phyloP scores from a whole-genome alignment of 2,888 invertebrate genomes.

The Mythimna albipuncta region DNA sequence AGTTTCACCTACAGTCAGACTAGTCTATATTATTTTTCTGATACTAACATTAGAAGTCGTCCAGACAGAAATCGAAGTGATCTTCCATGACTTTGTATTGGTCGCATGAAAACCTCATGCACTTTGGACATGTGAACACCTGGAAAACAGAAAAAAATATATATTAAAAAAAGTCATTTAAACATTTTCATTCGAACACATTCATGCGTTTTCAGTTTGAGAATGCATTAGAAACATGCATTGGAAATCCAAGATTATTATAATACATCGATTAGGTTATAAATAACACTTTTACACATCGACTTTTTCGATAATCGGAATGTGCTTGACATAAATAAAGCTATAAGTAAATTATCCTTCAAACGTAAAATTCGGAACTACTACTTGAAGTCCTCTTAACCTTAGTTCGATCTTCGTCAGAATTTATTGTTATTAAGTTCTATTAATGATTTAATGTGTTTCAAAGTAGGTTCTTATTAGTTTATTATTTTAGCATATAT shows the following conservation, averaged over 20 bases:
- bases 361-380: too few species aligned
- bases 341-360: too few species aligned
- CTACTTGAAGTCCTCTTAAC: too few species aligned
- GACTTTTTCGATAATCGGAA: too few species aligned
- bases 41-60: slow-evolving; percentile 76
- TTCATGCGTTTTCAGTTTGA: slow-evolving; percentile 17
- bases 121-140: slow-evolving; percentile 86
- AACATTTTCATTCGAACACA: not conserved
- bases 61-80: slow-evolving; percentile 85
- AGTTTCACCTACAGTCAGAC: slow-evolving; percentile 32
- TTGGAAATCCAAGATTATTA: not conserved
- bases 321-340: too few species aligned
- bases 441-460: too few species aligned
- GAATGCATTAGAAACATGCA: slow-evolving; percentile 4
- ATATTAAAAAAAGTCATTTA: not conserved
- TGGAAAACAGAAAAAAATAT: slow-evolving; percentile 64
- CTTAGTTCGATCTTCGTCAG: too few species aligned
- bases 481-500: too few species aligned
- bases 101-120: slow-evolving; percentile 81
- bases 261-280: not conserved
- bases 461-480: too few species aligned
- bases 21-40: slow-evolving; percentile 27
- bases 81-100: slow-evolving; percentile 82
- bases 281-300: too few species aligned
- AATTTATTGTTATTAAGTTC: too few species aligned